Evolutionary conservation across 2,113 vertebrate genomes (phyloP).

Genomic region (Mirounga angustirostris): DNA sequence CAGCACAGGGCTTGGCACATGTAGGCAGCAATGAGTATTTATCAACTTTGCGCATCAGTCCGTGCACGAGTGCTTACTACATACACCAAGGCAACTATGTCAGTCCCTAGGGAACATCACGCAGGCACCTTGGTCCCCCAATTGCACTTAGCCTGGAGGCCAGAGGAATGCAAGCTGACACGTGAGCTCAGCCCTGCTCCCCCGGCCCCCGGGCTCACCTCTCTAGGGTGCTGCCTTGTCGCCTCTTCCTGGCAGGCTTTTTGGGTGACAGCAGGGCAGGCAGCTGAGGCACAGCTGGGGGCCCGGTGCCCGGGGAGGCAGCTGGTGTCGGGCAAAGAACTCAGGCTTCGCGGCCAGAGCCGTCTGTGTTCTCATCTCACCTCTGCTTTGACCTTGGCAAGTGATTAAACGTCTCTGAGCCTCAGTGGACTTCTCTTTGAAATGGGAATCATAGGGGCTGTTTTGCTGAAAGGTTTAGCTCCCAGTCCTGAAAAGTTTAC

Average conservation of each 20-base stretch:
- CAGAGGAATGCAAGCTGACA: not conserved
- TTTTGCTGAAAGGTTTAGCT: not conserved
- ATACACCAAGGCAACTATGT: not conserved
- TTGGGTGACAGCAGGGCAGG: not conserved
- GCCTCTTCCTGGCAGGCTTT: not conserved
- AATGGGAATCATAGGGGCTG: not conserved
- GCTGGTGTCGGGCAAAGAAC: not conserved
- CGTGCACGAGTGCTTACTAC: not conserved
- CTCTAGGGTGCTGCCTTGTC: not conserved
- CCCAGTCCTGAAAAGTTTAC: not conserved
- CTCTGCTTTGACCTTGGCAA: not conserved
- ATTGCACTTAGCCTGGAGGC: not conserved
- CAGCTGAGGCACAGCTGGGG: not conserved
- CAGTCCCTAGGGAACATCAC: not conserved
- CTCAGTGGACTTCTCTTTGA: not conserved
- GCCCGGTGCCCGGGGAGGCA: not conserved
- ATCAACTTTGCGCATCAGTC: not conserved
- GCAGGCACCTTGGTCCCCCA: not conserved
- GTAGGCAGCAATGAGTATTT: too few species aligned
- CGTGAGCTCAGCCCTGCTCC: not conserved
- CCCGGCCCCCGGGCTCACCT: rapidly evolving
- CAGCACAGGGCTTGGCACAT: not conserved
- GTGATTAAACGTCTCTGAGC: not conserved
- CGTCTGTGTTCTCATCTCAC: not conserved
- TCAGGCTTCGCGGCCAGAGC: not conserved